These are phyloP conservation scores for Plectus sambesii DNA, from an alignment of 1,140 invertebrate genomes.

Conservation along the genomic window DNA sequence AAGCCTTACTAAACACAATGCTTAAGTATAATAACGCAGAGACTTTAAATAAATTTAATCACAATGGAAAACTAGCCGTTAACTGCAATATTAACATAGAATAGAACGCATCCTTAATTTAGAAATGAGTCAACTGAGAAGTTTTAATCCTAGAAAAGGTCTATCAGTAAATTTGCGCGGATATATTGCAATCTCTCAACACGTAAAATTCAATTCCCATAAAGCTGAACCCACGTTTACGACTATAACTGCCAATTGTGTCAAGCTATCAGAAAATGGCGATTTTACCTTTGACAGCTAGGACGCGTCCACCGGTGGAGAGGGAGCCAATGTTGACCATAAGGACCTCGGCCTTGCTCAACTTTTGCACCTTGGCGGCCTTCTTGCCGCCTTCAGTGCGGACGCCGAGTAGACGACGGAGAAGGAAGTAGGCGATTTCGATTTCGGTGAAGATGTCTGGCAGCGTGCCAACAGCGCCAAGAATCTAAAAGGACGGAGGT, in stretches of 20 bases:
- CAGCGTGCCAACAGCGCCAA: slow-evolving; percentile 88
- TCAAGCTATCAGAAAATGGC: not conserved
- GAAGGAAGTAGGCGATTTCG: slow-evolving; percentile 92
- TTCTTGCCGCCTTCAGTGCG: slow-evolving; percentile 98
- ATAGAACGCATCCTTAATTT: not conserved
- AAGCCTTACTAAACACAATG: too few species aligned
- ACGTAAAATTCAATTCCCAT: too few species aligned
- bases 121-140: not conserved
- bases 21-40: too few species aligned
- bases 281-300: slow-evolving; percentile 67
- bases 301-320: slow-evolving; percentile 88
- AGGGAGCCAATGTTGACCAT: slow-evolving; percentile 98
- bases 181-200: too few species aligned
- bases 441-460: slow-evolving; percentile 96
- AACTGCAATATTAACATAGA: slow-evolving; percentile 3
- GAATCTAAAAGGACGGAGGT: slow-evolving; percentile 30
- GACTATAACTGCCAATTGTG: too few species aligned
- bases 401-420: slow-evolving; percentile 86
- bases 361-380: slow-evolving; percentile 76
- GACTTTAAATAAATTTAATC: slow-evolving; percentile 13
- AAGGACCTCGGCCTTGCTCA: slow-evolving; percentile 72
- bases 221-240: too few species aligned
- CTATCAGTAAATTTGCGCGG: too few species aligned
- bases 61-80: not conserved
- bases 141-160: too few species aligned